phyloP scores from a whole-genome alignment of 2,113 vertebrate species.

The Thryonomys swinderianus region DNA sequence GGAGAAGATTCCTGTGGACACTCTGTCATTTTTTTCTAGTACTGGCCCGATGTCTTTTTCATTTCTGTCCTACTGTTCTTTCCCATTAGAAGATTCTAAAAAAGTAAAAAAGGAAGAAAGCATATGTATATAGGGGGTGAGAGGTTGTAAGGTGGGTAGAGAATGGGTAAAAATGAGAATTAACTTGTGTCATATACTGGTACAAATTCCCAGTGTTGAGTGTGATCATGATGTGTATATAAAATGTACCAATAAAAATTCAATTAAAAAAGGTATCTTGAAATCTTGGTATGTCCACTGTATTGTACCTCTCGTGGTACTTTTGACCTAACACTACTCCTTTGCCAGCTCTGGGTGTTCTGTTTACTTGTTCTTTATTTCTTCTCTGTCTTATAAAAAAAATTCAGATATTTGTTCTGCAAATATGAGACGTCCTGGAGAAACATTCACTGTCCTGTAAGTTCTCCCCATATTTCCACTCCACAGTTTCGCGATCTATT shows the following conservation, averaged over 20 bases:
- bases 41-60: not conserved
- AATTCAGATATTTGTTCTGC: not conserved
- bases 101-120: too few relatives aligned
- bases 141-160: too few relatives aligned
- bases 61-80: not conserved
- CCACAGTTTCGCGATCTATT: not conserved
- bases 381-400: not conserved
- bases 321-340: not conserved
- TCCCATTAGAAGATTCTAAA: not conserved
- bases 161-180: too few relatives aligned
- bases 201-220: too few relatives aligned
- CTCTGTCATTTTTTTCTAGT: not conserved
- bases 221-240: too few relatives aligned
- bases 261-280: conserved; percentile 28
- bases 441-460: not conserved
- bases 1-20: not conserved
- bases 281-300: not conserved
- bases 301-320: too few relatives aligned
- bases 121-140: too few relatives aligned
- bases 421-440: not conserved
- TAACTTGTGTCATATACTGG: too few relatives aligned
- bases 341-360: not conserved
- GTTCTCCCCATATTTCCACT: not conserved
- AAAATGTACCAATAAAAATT: too few relatives aligned
- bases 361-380: conserved; percentile 16